These are phyloP conservation scores for Macropis europaea DNA, from an alignment of 2,888 invertebrate species.

Conservation along the genomic window DNA sequence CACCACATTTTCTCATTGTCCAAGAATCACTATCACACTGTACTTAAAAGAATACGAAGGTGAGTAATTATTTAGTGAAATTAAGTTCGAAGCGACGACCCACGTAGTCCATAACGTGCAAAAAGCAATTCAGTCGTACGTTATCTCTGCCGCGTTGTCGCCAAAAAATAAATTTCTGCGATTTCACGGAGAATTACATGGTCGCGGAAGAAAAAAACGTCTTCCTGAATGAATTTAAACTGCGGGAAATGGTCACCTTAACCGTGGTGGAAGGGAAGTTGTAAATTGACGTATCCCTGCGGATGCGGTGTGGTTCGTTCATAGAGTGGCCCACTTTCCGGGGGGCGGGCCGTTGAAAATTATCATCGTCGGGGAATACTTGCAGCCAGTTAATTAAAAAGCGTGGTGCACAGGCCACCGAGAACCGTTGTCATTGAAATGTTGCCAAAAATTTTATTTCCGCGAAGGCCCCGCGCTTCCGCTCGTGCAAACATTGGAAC, in stretches of 20 bases:
- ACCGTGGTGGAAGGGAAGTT: conserved; percentile 7
- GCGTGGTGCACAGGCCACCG: conserved; percentile 27
- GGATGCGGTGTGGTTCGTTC: conserved; percentile 8
- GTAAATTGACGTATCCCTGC: conserved; percentile 30
- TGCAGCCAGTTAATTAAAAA: conserved; percentile 64
- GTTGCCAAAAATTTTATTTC: conserved; percentile 63
- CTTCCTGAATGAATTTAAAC: background rate
- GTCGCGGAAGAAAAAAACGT: background rate
- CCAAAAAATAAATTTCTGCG: too few species aligned
- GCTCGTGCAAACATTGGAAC: conserved; percentile 44
- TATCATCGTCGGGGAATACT: conserved; percentile 47
- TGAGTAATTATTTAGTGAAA: too few species aligned
- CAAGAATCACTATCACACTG: too few species aligned
- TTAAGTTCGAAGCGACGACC: too few species aligned
- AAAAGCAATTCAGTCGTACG: too few species aligned
- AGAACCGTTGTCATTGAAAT: conserved; percentile 58
- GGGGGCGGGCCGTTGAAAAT: conserved; percentile 30
- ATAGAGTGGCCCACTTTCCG: conserved; percentile 38
- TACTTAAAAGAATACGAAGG: too few species aligned
- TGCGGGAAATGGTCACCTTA: background rate
- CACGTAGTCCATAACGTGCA: too few species aligned
- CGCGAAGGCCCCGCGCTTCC: conserved; percentile 38
- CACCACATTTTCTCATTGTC: too few species aligned
- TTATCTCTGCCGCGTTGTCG: too few species aligned
- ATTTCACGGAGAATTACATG: background rate